A percentile compares a stretch with the other conserved stretches of the same genome.
Evolutionary conservation across 2,888 invertebrate genomes (phyloP).

Genomic region (Drosophila mimica): DNA sequence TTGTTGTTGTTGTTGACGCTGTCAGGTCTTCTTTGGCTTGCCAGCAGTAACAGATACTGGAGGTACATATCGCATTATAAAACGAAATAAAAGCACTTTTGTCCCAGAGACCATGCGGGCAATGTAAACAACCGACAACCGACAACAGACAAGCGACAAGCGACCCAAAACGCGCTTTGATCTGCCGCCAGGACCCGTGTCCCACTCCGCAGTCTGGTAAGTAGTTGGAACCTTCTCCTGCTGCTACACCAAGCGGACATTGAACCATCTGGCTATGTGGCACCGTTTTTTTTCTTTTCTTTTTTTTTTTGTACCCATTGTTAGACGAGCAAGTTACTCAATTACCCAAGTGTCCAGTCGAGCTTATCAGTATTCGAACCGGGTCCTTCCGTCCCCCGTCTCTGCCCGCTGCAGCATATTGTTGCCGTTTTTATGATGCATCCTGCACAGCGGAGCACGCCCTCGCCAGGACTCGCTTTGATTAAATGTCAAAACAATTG

Average conservation of each 20-base stretch:
- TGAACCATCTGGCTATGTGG: constrained; percentile 56
- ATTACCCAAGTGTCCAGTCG: constrained; percentile 77
- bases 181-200: constrained; percentile 33
- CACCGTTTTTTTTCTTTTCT: constrained; percentile 1
- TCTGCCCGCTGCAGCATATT: constrained; percentile 20
- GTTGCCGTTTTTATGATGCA: constrained; percentile 45
- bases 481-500: constrained; percentile 80
- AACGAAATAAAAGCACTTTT: constrained; percentile 67
- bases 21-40: constrained; percentile 35
- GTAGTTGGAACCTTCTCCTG: constrained; percentile 14
- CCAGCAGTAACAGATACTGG: constrained; percentile 41
- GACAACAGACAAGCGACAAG: constrained; percentile 29
- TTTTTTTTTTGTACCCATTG: constrained; percentile 24
- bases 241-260: constrained; percentile 56
- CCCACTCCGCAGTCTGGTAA: not conserved
- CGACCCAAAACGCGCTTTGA: constrained; percentile 58
- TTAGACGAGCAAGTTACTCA: constrained; percentile 63
- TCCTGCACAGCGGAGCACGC: constrained; percentile 20
- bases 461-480: constrained; percentile 46
- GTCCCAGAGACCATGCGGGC: constrained; percentile 43
- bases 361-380: constrained; percentile 60
- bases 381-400: constrained; percentile 19
- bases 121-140: constrained; percentile 40
- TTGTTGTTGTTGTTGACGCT: constrained; percentile 31
- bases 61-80: constrained; percentile 50